Evolutionary conservation across 2,797 vertebrate species (phyloP).

Genomic region (Darevskia mixta): DNA sequence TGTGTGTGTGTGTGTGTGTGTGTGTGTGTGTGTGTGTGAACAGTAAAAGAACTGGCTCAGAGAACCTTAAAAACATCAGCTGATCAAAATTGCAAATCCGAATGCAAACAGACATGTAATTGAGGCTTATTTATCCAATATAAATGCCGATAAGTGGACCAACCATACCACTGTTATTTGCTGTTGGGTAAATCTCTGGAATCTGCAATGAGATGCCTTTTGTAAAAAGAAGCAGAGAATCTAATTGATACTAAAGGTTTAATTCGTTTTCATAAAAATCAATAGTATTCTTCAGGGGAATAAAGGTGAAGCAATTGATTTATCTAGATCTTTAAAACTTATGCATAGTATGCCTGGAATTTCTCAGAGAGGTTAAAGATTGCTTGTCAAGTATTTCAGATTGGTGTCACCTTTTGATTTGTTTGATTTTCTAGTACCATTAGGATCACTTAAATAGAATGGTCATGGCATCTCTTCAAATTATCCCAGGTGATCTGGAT

Average conservation of each 20-base stretch:
- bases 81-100: slow-evolving; percentile 53
- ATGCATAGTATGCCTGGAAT: slow-evolving; percentile 76
- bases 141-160: slow-evolving; percentile 55
- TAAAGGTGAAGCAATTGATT: slow-evolving; percentile 82
- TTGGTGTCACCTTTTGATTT: slow-evolving; percentile 53
- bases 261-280: slow-evolving; percentile 85
- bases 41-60: slow-evolving; percentile 43
- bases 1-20: rapidly evolving
- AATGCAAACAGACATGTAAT: slow-evolving; percentile 66
- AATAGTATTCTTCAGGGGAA: slow-evolving; percentile 79
- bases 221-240: slow-evolving; percentile 55
- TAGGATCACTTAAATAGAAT: slow-evolving; percentile 50
- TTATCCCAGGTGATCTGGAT: neutral
- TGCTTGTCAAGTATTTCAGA: slow-evolving; percentile 67
- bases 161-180: slow-evolving; percentile 56
- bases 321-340: slow-evolving; percentile 78
- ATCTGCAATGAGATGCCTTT: slow-evolving; percentile 54
- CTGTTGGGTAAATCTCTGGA: slow-evolving; percentile 62
- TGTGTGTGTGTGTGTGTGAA: slow-evolving; percentile 44
- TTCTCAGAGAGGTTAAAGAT: slow-evolving; percentile 75
- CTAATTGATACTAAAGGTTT: slow-evolving; percentile 77
- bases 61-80: slow-evolving; percentile 54
- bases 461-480: slow-evolving; percentile 24
- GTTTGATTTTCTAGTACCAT: slow-evolving; percentile 54
- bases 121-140: slow-evolving; percentile 69